phyloP scores from a whole-genome alignment of 1,140 invertebrate species.

The Eciton burchellii region DNA sequence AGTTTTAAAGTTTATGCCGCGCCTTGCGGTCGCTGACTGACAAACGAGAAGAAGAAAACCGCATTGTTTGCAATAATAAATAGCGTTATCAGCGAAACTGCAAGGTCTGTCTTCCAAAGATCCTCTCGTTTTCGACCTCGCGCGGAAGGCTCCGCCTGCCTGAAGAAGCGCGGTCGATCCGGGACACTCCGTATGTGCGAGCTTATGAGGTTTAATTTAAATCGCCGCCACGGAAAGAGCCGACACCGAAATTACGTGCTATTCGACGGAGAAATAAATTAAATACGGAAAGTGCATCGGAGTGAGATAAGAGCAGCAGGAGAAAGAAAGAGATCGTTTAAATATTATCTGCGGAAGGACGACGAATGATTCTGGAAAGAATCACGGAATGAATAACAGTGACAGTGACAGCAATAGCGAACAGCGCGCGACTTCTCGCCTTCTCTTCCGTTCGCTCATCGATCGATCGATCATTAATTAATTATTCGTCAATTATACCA shows the following conservation, averaged over 20 bases:
- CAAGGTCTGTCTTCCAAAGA: too few relatives aligned
- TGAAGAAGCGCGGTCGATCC: neutral
- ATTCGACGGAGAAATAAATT: neutral
- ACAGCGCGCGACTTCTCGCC: slow-evolving; percentile 5
- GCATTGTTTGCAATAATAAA: too few relatives aligned
- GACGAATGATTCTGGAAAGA: neutral
- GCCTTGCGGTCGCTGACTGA: neutral
- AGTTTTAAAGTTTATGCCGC: neutral
- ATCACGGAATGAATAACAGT: slow-evolving; percentile 25
- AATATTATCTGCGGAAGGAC: too few relatives aligned
- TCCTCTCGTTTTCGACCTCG: too few relatives aligned
- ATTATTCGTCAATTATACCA: slow-evolving; percentile 38
- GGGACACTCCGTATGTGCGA: neutral
- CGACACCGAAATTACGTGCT: slow-evolving; percentile 4
- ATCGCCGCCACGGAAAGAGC: neutral
- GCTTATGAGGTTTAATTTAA: neutral
- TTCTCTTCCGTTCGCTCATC: neutral
- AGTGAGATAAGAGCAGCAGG: neutral
- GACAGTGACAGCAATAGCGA: slow-evolving; percentile 28
- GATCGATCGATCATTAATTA: slow-evolving; percentile 11
- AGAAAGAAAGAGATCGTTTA: slow-evolving; percentile 31
- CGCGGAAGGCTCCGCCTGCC: too few relatives aligned
- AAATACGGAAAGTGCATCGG: slow-evolving; percentile 10
- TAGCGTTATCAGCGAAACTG: too few relatives aligned
- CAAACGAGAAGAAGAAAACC: too few relatives aligned